Conservation (phyloP, 2,113 vertebrate species). For the Triplophysa tibetana region DNA sequence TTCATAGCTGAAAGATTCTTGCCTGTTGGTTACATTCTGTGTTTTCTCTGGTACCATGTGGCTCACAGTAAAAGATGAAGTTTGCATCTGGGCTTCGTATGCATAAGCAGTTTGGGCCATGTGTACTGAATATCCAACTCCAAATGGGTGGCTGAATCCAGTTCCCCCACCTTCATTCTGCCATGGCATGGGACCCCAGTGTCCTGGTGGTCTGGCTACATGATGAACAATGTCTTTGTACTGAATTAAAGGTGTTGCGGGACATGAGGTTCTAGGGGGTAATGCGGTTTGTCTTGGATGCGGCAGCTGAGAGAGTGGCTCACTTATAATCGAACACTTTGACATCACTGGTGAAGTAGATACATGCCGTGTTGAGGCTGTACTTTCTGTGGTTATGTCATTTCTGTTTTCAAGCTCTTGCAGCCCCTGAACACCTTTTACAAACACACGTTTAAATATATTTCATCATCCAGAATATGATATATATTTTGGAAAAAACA, state of each 20-base stretch:
- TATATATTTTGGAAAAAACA: not conserved
- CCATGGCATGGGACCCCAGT: not conserved
- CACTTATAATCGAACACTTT: not conserved
- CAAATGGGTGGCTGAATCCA: not conserved
- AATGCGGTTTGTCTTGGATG: not conserved
- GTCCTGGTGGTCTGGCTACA: not conserved
- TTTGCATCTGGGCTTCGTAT: conserved; percentile 1
- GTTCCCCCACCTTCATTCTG: not conserved
- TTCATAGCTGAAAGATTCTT: not conserved
- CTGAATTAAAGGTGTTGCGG: not conserved
- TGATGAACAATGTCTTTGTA: not conserved
- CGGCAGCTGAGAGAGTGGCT: not conserved
- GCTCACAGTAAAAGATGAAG: conserved; percentile 3
- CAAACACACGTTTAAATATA: not conserved
- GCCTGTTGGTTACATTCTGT: conserved; percentile 7
- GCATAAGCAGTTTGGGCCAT: not conserved
- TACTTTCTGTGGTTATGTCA: not conserved
- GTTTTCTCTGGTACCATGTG: not conserved
- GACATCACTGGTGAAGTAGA: not conserved
- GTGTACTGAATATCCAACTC: not conserved
- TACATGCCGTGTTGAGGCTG: not conserved
- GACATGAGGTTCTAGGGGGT: not conserved
- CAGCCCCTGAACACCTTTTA: conserved; percentile 12
- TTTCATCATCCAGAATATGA: not conserved
- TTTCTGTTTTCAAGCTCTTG: not conserved